Conservation (phyloP, 2,113 vertebrate genomes). For the Esox niger region DNA sequence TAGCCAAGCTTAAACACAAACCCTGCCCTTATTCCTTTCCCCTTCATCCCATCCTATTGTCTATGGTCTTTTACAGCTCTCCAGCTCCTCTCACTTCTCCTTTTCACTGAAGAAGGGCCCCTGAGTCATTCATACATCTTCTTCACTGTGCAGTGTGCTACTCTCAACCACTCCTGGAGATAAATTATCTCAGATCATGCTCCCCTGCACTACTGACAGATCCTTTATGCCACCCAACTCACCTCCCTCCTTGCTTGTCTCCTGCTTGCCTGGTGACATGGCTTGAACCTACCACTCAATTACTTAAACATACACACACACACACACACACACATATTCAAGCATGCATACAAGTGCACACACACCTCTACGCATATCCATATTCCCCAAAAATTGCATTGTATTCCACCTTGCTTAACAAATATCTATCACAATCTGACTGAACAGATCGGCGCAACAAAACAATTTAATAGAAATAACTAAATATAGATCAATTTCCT, state of each 20-base stretch:
- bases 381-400: slow-evolving; percentile 30
- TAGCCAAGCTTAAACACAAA: slow-evolving; percentile 26
- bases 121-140: slow-evolving; percentile 20
- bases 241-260: too few species aligned
- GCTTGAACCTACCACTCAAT: slow-evolving; percentile 13
- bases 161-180: slow-evolving; percentile 19
- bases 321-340: slow-evolving; percentile 9
- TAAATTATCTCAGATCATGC: slow-evolving; percentile 39
- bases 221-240: too few species aligned
- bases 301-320: slow-evolving; percentile 21
- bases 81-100: background rate
- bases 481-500: slow-evolving; percentile 15
- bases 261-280: too few species aligned
- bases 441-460: slow-evolving; percentile 8
- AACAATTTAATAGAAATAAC: too few species aligned
- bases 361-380: background rate
- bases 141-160: slow-evolving; percentile 15
- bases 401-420: slow-evolving; percentile 29
- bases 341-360: too few species aligned
- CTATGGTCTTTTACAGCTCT: background rate
- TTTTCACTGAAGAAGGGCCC: background rate
- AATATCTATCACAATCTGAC: slow-evolving; percentile 28
- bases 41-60: slow-evolving; percentile 1
- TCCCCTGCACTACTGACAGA: slow-evolving; percentile 25
- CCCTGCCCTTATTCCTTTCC: background rate